phyloP scores from a whole-genome alignment of 2,113 vertebrate species.

The Corythornis cristatus region DNA sequence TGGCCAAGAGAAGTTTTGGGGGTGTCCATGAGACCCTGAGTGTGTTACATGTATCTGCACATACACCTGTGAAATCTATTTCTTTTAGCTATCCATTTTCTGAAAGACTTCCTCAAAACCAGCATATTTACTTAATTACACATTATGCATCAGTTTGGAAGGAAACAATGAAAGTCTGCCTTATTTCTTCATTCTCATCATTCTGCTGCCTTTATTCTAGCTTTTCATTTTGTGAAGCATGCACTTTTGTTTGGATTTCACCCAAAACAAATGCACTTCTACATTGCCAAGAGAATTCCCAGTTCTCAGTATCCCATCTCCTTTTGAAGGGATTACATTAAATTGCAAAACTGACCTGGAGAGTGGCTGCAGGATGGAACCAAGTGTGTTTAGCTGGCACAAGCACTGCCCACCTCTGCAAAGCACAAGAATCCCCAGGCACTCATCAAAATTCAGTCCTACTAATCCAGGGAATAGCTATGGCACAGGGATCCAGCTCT shows the following conservation, averaged over 20 bases:
- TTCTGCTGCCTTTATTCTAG: not conserved
- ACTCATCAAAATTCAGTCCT: not conserved
- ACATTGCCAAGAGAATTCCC: not conserved
- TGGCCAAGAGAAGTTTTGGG: not conserved
- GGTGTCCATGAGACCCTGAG: not conserved
- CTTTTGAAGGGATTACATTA: not conserved
- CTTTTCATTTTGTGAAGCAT: not conserved
- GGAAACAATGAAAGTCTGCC: not conserved
- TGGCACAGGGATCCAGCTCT: not conserved
- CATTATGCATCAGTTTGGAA: not conserved
- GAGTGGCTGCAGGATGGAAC: not conserved
- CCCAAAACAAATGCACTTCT: not conserved
- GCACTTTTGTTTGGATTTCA: not conserved
- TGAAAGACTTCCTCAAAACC: not conserved
- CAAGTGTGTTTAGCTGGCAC: not conserved
- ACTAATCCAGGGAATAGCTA: rapidly evolving
- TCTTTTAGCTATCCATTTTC: not conserved
- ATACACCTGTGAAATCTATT: not conserved
- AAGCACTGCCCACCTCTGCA: not conserved
- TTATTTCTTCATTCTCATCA: not conserved
- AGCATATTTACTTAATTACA: not conserved
- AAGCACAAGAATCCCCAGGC: not conserved
- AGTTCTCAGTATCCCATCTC: not conserved
- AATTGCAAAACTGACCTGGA: not conserved
- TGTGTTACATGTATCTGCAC: not conserved